Base-by-base conservation (phyloP, 2,113 vertebrate genomes). In the Numida meleagris region DNA sequence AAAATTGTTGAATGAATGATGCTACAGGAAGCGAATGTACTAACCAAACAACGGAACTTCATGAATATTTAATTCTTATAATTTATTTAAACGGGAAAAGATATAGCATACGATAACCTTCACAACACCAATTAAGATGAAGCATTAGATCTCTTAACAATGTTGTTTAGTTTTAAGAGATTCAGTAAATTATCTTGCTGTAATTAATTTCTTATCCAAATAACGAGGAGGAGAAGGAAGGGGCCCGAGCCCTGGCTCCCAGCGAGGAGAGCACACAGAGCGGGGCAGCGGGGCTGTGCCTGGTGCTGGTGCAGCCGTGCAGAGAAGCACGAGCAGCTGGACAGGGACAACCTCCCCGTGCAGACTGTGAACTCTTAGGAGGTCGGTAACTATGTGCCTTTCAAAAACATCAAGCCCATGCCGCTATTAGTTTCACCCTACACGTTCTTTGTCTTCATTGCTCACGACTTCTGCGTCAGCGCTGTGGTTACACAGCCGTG, bases 41-140 rank as follows among this genome's bases (percentile, higher is more conserved):
- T 45, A 91, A 96, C 71, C 87, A 96, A 97, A 90, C 91, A 76
- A 96, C 84, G 68, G 76, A 87, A 73, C 23, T 84, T 90, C 87
- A 95, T 96, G 50, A 86, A 94, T 80, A 97, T 96, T 96, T 94
- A 88, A 96, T 94, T 91, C 68, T 87, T 73, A 81, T 72, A 59
- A 82, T 92, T 89, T 82, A 95, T 93, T 96, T 95, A 76, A 80
- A 90, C 82, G 71, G 23, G 55, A 42, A 80, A 75, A 94, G 58
- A 59, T 80, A 75, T 21, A 76, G 48, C 20, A 23, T 79, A 89
- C 3, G 6, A 66, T 92, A 92, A 96, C 88, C 95, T 95, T 93
- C 93, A 45, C 85, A 90, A 86, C 90, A 92, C 66, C 89, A 80
- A 96, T 93, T 94, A 88, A 81, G 82, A 91, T 67, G 79, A 82